A percentile compares a stretch with the other conserved stretches of the same genome.
Evolutionary conservation across 1,140 invertebrate species (phyloP).

Genomic region (Asbolus verrucosus): DNA sequence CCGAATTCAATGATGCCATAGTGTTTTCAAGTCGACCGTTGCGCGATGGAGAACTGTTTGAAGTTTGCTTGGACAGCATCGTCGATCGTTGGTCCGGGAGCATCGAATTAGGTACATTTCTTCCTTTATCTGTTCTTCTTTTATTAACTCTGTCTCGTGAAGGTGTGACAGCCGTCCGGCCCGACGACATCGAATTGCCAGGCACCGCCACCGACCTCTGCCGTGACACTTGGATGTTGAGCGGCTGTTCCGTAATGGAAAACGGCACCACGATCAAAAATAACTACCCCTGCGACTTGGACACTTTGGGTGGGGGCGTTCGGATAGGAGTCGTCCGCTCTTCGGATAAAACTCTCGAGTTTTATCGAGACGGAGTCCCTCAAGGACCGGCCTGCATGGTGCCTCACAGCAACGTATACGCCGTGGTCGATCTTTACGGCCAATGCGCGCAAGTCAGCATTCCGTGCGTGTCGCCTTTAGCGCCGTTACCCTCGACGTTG

Average conservation of each 20-base stretch:
- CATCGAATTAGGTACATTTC: constrained; percentile 73
- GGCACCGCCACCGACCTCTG: constrained; percentile 93
- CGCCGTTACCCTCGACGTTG: constrained; percentile 49
- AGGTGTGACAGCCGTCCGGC: constrained; percentile 79
- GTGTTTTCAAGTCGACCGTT: constrained; percentile 90
- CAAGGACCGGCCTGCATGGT: constrained; percentile 89
- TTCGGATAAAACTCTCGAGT: constrained; percentile 86
- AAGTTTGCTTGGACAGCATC: constrained; percentile 91
- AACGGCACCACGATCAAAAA: constrained; percentile 86
- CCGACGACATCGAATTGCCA: constrained; percentile 88
- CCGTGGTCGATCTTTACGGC: constrained; percentile 95
- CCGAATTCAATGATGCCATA: constrained; percentile 95
- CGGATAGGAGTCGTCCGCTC: constrained; percentile 91
- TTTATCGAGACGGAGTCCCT: constrained; percentile 91
- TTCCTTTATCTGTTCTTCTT: background rate
- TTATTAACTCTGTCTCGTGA: too few relatives aligned
- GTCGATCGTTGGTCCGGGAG: constrained; percentile 93
- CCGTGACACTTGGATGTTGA: constrained; percentile 93
- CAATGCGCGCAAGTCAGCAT: constrained; percentile 89
- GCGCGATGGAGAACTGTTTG: constrained; percentile 91
- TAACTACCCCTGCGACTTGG: constrained; percentile 87
- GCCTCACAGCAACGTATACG: constrained; percentile 86
- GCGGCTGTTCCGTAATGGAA: constrained; percentile 84
- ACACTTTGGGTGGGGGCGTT: constrained; percentile 80
- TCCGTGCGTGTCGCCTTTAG: constrained; percentile 64